These are phyloP conservation scores for Noctua janthe DNA, from an alignment of 2,888 invertebrate species.

Conservation along the genomic window DNA sequence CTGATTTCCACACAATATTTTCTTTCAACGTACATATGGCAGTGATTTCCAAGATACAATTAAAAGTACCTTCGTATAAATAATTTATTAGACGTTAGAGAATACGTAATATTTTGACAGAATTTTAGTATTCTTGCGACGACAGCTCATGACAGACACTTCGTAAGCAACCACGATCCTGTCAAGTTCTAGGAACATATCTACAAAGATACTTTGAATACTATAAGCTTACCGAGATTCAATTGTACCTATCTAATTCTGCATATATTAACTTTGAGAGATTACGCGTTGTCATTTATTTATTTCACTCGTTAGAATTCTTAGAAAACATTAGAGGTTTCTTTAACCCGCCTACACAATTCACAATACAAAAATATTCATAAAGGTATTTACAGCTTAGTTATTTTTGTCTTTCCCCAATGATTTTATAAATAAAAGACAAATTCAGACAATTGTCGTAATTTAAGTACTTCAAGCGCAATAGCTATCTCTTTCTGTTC, in stretches of 20 bases:
- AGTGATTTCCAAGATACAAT: neutral
- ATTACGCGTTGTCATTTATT: conserved; percentile 5
- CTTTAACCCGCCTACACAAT: neutral
- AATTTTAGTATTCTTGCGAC: neutral
- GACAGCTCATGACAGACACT: neutral
- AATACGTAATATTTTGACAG: neutral
- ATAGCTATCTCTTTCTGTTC: too few species aligned
- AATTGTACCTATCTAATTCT: conserved; percentile 12
- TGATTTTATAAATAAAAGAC: too few species aligned
- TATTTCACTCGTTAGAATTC: neutral
- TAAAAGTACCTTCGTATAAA: neutral
- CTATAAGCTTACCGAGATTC: conserved; percentile 19
- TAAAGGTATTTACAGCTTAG: too few species aligned
- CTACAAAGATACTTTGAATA: conserved; percentile 7
- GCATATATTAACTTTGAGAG: conserved; percentile 27
- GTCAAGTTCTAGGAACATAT: neutral
- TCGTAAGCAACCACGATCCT: neutral
- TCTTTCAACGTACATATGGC: neutral
- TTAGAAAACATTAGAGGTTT: neutral
- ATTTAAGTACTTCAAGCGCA: too few species aligned
- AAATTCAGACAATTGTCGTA: too few species aligned
- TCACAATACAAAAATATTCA: neutral
- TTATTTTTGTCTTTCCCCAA: neutral
- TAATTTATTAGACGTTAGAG: neutral
- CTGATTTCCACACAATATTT: neutral